Evolutionary conservation across 2,888 invertebrate species (phyloP), one percentile per base, ranked within the genome.

Genomic region (Halictus quadricinctus): DNA sequence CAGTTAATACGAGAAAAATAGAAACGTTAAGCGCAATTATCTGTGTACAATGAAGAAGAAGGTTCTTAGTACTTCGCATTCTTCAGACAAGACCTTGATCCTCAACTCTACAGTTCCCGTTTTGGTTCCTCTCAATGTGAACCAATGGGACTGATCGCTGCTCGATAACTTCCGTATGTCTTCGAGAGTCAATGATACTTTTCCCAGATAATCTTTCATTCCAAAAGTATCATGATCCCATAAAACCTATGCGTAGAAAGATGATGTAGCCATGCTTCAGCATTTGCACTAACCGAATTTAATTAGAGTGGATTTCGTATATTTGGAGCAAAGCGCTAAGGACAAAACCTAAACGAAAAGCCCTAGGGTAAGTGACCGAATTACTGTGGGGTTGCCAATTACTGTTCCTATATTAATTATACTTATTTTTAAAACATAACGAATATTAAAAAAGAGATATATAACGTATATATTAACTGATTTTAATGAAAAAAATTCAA

Each of bases 221-320:
- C 95, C 95, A 81, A 95, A 95, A 88, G 95, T 94, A 91, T 95
- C 95, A 86, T 95, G 95, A 93, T 95, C 95, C 95, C 95, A 95
- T 80, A 95, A 91, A 78, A 95, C 93, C 95, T 95, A 48, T 13
- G 48, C 29, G 10, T 21, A 4, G 72, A 41, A 48, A 76, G 13
- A 54, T 54, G 2, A 48, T 48, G 12, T 70, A 43, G 43, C 6
- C 12, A 43, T 43, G 13, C 12, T 70, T n/a, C 12, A 69, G 4
- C 10, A 18, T 15, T 25, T 18, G 1, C 4, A 5, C 21, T 69
- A 41, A 69, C 10, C 18, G 10, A 69, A 41, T 41, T 8, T 41
- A 18, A 41, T 41, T 41, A 4, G 21, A 64, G 18, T 18, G 7
- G 58, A n/a, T 58, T 5, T 12, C 58, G 58, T 58, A n/a, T 58